A percentile compares a stretch with the other conserved stretches of the same genome.
phyloP scores from a whole-genome alignment of 2,113 vertebrate genomes.

The Nesoenas mayeri region DNA sequence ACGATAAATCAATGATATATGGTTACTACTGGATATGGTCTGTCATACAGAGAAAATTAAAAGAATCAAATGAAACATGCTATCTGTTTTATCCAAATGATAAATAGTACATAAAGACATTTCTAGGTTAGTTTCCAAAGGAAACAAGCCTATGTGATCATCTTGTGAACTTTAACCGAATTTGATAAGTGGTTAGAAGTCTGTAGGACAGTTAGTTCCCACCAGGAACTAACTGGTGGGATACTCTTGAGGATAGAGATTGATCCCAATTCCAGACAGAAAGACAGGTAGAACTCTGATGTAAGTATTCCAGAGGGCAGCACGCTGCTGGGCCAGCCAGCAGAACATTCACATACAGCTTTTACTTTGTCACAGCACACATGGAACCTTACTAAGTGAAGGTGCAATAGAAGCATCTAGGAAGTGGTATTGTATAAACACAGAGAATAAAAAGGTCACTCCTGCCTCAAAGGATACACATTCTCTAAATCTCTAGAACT shows the following conservation, averaged over 20 bases:
- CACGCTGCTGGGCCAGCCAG: neutral
- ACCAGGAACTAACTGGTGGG: no score
- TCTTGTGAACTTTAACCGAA: neutral
- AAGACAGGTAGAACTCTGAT: neutral
- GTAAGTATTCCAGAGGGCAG: neutral
- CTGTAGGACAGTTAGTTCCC: neutral
- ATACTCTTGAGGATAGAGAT: neutral
- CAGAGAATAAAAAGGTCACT: neutral
- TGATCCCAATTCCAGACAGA: neutral
- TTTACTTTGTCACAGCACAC: neutral
- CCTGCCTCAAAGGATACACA: neutral
- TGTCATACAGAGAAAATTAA: neutral
- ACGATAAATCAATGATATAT: neutral
- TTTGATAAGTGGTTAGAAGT: neutral
- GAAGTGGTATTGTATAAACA: neutral
- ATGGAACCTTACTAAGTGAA: neutral
- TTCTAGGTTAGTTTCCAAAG: neutral
- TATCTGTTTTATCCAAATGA: neutral
- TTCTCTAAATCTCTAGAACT: neutral
- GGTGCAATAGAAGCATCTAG: neutral
- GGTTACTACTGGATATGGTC: neutral
- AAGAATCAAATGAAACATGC: neutral
- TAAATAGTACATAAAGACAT: neutral
- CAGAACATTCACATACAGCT: rapidly evolving
- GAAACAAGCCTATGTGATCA: neutral